These are phyloP conservation scores for Zygogramma bicolorata DNA, from an alignment of 2,888 invertebrate species.

Conservation along the genomic window DNA sequence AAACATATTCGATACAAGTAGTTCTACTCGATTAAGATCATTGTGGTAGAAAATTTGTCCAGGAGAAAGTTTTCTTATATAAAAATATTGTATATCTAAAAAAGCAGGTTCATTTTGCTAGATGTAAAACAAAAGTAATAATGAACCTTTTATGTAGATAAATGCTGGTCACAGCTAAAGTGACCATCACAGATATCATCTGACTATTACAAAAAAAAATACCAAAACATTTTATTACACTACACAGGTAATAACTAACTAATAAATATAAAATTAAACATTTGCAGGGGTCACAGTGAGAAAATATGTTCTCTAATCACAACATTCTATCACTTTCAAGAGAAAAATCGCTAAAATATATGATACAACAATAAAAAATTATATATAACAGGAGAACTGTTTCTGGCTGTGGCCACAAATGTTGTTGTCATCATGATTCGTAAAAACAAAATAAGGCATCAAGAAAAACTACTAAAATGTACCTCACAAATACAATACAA, in stretches of 20 bases:
- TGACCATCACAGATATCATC: background rate
- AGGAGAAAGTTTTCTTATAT: background rate
- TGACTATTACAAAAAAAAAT: background rate
- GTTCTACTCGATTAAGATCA: background rate
- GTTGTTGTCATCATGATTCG: background rate
- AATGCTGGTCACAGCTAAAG: background rate
- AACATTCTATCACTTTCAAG: slow-evolving; percentile 48
- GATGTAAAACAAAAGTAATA: background rate
- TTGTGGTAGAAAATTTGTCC: background rate
- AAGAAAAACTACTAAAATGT: background rate
- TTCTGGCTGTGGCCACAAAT: slow-evolving; percentile 5
- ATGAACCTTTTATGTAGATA: background rate
- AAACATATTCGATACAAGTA: background rate
- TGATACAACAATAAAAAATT: slow-evolving; percentile 26
- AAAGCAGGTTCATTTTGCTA: background rate
- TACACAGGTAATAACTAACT: background rate
- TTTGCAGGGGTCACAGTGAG: slow-evolving; percentile 17
- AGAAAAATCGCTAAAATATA: slow-evolving; percentile 36
- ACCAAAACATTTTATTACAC: background rate
- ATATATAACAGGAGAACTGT: slow-evolving; percentile 18
- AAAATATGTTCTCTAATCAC: slow-evolving; percentile 47
- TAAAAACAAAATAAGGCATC: background rate
- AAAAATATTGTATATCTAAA: slow-evolving; percentile 4
- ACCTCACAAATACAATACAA: background rate
- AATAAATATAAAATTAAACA: slow-evolving; percentile 41